phyloP scores from a whole-genome alignment of 2,797 vertebrate genomes.

The Pseudotriccus pelzelni region DNA sequence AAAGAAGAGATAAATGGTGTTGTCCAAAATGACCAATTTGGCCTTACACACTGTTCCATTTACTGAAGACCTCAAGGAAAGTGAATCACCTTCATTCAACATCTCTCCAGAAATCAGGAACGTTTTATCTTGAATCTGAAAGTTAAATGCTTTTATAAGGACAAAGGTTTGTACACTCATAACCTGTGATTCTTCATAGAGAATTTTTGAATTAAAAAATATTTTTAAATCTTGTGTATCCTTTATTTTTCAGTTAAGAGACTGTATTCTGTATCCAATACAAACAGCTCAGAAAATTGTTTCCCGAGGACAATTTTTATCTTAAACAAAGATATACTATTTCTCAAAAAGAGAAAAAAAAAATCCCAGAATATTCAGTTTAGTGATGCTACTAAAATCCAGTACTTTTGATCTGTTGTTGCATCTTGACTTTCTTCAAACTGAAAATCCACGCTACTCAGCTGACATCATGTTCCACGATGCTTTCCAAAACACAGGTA shows the following conservation, averaged over 20 bases:
- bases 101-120: slow-evolving; percentile 85
- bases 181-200: background rate
- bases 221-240: background rate
- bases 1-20: slow-evolving; percentile 89
- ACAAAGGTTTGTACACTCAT: background rate
- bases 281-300: background rate
- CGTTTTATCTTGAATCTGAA: slow-evolving; percentile 82
- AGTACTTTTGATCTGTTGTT: background rate
- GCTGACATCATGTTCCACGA: background rate
- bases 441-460: background rate
- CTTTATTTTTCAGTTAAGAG: background rate
- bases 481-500: background rate
- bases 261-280: background rate
- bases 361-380: background rate
- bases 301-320: background rate
- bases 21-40: slow-evolving; percentile 87
- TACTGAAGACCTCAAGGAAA: slow-evolving; percentile 86
- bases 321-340: background rate
- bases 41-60: slow-evolving; percentile 83
- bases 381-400: background rate
- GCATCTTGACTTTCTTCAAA: background rate
- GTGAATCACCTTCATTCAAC: slow-evolving; percentile 70
- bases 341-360: background rate
- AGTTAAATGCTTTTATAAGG: slow-evolving; percentile 6
- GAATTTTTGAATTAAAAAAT: background rate